A percentile compares a stretch with the other conserved stretches of the same genome.
These are phyloP conservation scores for Pissodes strobi DNA, from an alignment of 1,140 invertebrate species.

Conservation along the genomic window DNA sequence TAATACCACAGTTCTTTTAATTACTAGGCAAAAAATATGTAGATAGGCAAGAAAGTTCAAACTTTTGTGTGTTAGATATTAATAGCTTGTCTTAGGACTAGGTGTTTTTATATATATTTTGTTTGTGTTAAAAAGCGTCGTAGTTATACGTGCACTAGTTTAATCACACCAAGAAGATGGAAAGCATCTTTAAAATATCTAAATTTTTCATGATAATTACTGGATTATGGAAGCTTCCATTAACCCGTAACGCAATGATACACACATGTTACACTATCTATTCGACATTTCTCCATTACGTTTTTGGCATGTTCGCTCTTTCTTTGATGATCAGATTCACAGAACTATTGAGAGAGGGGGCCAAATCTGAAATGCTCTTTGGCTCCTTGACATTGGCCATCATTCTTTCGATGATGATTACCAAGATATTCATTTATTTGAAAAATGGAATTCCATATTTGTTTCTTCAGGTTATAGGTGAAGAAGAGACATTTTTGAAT, in stretches of 20 bases:
- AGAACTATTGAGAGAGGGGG: not conserved
- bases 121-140: too few relatives aligned
- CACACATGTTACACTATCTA: not conserved
- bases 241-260: not conserved
- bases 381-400: not conserved
- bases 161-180: too few relatives aligned
- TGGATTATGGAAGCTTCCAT: not conserved
- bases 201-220: slow-evolving; percentile 1
- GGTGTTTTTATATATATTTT: too few relatives aligned
- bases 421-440: slow-evolving; percentile 1
- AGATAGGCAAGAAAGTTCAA: too few relatives aligned
- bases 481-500: not conserved
- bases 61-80: too few relatives aligned
- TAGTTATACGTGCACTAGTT: too few relatives aligned
- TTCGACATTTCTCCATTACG: not conserved
- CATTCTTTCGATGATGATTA: not conserved
- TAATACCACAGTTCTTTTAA: too few relatives aligned
- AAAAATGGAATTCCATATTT: slow-evolving; percentile 5
- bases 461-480: not conserved
- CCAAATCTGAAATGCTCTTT: not conserved
- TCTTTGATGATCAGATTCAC: not conserved
- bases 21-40: too few relatives aligned
- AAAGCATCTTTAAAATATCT: not conserved
- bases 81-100: too few relatives aligned
- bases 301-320: not conserved